Percentiles rank a stretch among this genome's conserved stretches.
phyloP scores from a whole-genome alignment of 1,140 invertebrate genomes.

The Gryon sp. region DNA sequence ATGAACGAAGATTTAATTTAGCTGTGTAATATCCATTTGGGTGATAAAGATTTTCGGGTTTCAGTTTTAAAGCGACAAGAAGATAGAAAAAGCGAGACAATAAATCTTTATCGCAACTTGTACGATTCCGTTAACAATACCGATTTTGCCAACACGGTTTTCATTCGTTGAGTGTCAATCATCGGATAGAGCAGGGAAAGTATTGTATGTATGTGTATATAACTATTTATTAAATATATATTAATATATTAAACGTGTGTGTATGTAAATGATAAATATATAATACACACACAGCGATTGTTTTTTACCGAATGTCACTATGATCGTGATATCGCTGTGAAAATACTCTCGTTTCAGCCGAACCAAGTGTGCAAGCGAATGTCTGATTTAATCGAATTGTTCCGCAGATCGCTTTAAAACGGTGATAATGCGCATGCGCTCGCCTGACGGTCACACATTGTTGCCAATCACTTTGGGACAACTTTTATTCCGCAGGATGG shows the following conservation, averaged over 20 bases:
- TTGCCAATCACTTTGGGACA: too few species aligned
- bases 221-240: slow-evolving; percentile 21
- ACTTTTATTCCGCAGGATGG: neutral
- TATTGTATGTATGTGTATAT: slow-evolving; percentile 39
- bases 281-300: slow-evolving; percentile 31
- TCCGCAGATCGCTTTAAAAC: neutral
- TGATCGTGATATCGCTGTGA: slow-evolving; percentile 36
- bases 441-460: neutral
- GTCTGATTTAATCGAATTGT: slow-evolving; percentile 17
- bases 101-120: slow-evolving; percentile 37
- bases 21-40: neutral
- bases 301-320: slow-evolving; percentile 50
- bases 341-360: slow-evolving; percentile 50
- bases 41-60: neutral
- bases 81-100: slow-evolving; percentile 5
- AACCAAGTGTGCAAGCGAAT: slow-evolving; percentile 39
- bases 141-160: slow-evolving; percentile 14
- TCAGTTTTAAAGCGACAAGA: neutral
- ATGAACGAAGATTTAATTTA: neutral
- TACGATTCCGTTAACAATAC: slow-evolving; percentile 1
- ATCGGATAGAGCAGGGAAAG: slow-evolving; percentile 31
- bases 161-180: slow-evolving; percentile 35
- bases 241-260: neutral
- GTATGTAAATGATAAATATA: slow-evolving; percentile 28
- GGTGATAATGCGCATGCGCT: slow-evolving; percentile 11